phyloP scores from a whole-genome alignment of 2,797 vertebrate genomes.

The Clarias fuscus region DNA sequence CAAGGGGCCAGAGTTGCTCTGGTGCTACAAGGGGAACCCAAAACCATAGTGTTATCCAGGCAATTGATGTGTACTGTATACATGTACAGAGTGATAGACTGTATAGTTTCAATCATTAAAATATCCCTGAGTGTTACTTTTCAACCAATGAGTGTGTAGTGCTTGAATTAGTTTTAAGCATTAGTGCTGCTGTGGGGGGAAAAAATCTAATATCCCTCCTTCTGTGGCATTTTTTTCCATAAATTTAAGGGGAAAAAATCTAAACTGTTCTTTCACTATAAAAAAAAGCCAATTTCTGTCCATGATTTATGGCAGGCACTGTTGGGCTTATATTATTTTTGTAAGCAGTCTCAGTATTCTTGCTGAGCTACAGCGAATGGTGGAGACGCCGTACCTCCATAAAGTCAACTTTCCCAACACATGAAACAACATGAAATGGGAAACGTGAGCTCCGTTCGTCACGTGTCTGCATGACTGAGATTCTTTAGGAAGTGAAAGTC shows the following conservation, averaged over 20 bases:
- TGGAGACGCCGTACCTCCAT: conserved; percentile 3
- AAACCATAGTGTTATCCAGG: too few relatives aligned
- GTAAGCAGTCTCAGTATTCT: conserved; percentile 13
- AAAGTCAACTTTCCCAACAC: conserved; percentile 16
- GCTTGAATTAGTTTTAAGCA: conserved; percentile 10
- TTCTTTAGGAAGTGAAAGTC: conserved; percentile 56
- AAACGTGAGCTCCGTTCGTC: conserved; percentile 22
- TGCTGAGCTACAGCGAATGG: neutral
- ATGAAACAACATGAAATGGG: conserved; percentile 7
- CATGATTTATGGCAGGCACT: conserved; percentile 24
- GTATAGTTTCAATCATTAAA: neutral
- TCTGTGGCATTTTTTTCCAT: conserved; percentile 15
- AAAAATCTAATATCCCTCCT: conserved; percentile 24
- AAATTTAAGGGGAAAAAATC: conserved; percentile 23
- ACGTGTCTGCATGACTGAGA: conserved; percentile 38
- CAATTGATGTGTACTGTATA: neutral
- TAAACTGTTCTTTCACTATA: conserved; percentile 19
- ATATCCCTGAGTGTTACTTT: conserved; percentile 3
- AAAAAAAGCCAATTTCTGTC: conserved; percentile 19
- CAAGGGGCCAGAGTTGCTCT: too few relatives aligned
- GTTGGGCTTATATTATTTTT: conserved; percentile 32
- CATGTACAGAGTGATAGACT: neutral
- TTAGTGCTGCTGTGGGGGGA: neutral
- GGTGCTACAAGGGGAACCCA: too few relatives aligned
- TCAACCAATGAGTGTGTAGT: conserved; percentile 11